phyloP scores from a whole-genome alignment of 2,888 invertebrate genomes.

The Rhogogaster chlorosoma region DNA sequence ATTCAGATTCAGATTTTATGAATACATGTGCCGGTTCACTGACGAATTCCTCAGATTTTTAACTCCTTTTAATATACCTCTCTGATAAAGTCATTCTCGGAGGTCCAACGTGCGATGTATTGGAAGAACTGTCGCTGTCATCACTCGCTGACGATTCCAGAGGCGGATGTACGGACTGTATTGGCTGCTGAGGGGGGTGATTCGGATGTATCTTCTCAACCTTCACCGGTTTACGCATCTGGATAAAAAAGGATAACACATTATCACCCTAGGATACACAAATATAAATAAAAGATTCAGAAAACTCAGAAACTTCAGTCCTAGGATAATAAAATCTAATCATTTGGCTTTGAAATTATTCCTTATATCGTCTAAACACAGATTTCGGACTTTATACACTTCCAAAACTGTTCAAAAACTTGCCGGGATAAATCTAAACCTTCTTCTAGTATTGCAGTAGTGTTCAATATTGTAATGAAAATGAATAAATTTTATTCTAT shows the following conservation, averaged over 20 bases:
- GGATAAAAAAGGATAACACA: not conserved
- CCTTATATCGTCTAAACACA: not conserved
- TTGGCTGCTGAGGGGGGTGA: conserved; percentile 66
- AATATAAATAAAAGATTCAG: not conserved
- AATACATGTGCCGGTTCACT: not conserved
- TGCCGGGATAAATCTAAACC: not conserved
- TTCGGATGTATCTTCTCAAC: conserved; percentile 73
- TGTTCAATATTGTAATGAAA: too few relatives aligned
- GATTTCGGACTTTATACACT: not conserved
- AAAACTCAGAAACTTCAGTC: not conserved
- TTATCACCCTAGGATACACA: not conserved
- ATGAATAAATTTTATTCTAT: too few relatives aligned
- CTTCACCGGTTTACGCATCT: conserved; percentile 75
- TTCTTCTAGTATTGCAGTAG: too few relatives aligned
- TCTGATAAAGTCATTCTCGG: conserved; percentile 89
- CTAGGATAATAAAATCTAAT: not conserved
- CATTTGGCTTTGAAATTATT: not conserved
- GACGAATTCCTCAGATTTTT: not conserved
- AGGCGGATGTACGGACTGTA: conserved; percentile 71
- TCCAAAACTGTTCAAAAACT: not conserved
- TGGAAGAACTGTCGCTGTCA: conserved; percentile 81
- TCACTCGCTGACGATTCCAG: conserved; percentile 83
- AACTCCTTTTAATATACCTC: conserved; percentile 71
- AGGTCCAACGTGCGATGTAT: conserved; percentile 81
- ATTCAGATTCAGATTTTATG: not conserved